Base-by-base conservation (phyloP, 1,140 invertebrate genomes). In the Cydia amplana region DNA sequence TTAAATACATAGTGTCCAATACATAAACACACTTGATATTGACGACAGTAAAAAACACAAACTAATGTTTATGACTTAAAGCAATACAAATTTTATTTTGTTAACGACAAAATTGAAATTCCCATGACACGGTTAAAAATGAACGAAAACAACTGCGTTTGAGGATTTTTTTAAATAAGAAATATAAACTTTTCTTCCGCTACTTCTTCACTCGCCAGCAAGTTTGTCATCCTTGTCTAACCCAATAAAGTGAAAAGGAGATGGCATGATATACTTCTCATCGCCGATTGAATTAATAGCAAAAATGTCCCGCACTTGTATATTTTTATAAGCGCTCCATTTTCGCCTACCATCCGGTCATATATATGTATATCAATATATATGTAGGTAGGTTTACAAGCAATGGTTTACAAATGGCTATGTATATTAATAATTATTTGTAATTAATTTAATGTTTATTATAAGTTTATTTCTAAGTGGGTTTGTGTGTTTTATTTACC, bases 401-500 rank as follows among this genome's bases (percentile, higher is more conserved):
- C 83, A 85, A 82, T 82, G 82, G 79, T 86, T 86, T 91, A 91
- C 84, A 89, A 87, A 78, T 90, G 84, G 84, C 88, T 91, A 87
- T 82, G 81, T 81, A 81, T 81, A 78, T 81, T 80, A 80, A 28
- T 25, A 87, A n/a, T n/a, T 85, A 80, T 84, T 75, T 88, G 82
- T 90, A 82, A 87, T 84, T 80, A 82, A 73, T 73, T 76, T 73
- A 76, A 64, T 76, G 51, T 76, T 76, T 82, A 89, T 88, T 90
- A 91, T 90, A 91, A 89, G 83, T 84, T 72, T 87, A 87, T 81
- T 83, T 43, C n/a, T 91, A 90, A 90, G 85, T 82, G 85, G 87
- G 85, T 51, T 18, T 79, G 23, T 76, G 79, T 75, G 79, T 88
- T 87, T 90, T 80, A 85, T 83, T 88, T 79, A 65, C 20, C 55